Evolutionary conservation across 1,140 invertebrate species (phyloP).

Genomic region (Platyura marginata): DNA sequence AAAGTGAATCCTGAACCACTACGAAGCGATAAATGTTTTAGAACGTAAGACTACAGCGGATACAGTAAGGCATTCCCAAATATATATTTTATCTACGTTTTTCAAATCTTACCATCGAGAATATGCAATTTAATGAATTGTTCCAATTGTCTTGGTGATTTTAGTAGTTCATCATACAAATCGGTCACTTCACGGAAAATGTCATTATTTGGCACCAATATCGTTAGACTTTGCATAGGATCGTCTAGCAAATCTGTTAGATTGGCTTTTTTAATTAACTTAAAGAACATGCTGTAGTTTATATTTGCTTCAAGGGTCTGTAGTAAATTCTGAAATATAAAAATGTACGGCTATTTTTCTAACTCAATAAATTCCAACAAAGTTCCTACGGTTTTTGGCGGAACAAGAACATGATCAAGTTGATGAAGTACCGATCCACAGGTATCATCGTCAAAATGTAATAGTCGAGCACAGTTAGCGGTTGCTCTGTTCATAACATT

Average conservation of each 20-base stretch:
- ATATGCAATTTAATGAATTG: slow-evolving; percentile 19
- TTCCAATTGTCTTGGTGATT: slow-evolving; percentile 11
- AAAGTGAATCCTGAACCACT: no score
- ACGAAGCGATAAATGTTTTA: background rate
- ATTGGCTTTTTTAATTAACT: slow-evolving; percentile 18
- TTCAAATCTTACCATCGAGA: slow-evolving; percentile 12
- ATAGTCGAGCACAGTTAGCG: slow-evolving; percentile 40
- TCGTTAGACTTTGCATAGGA: slow-evolving; percentile 23
- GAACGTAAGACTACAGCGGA: background rate
- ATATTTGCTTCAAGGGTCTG: slow-evolving; percentile 17
- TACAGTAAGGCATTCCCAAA: no score
- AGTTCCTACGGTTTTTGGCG: slow-evolving; percentile 25
- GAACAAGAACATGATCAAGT: slow-evolving; percentile 32
- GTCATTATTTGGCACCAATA: slow-evolving; percentile 43
- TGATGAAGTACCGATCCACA: slow-evolving; percentile 40
- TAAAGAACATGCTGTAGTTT: slow-evolving; percentile 21
- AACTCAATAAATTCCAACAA: slow-evolving; percentile 1
- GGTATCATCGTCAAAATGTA: slow-evolving; percentile 35
- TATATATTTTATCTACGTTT: no score
- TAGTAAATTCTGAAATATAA: slow-evolving; percentile 17
- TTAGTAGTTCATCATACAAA: slow-evolving; percentile 9
- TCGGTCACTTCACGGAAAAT: slow-evolving; percentile 33
- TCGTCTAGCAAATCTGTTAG: slow-evolving; percentile 16
- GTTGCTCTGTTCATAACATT: slow-evolving; percentile 31
- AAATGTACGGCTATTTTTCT: background rate